These are phyloP conservation scores for Rachycentron canadum DNA, from an alignment of 2,797 vertebrate genomes.

Conservation along the genomic window DNA sequence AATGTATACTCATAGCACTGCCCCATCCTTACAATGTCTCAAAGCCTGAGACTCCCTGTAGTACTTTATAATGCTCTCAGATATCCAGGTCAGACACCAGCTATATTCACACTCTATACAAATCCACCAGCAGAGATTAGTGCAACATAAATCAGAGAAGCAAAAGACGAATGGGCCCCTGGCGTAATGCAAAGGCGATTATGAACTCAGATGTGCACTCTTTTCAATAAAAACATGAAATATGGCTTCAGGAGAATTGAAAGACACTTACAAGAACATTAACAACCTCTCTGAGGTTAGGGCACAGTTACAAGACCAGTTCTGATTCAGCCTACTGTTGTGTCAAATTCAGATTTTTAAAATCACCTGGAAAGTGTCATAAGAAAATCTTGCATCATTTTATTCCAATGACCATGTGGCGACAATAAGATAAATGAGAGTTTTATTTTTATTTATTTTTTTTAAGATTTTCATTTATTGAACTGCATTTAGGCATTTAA, in stretches of 20 bases:
- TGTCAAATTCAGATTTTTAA: constrained; percentile 41
- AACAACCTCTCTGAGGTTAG: constrained; percentile 61
- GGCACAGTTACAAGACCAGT: constrained; percentile 26
- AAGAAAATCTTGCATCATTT: constrained; percentile 25
- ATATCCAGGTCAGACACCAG: constrained; percentile 77
- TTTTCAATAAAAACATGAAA: constrained; percentile 83
- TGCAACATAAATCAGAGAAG: constrained; percentile 80
- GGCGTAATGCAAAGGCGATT: constrained; percentile 81
- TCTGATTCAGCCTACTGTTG: constrained; percentile 30
- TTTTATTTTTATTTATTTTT: no score
- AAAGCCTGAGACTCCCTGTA: constrained; percentile 63
- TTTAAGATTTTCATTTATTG: neutral
- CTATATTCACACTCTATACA: constrained; percentile 54
- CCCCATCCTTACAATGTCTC: constrained; percentile 60
- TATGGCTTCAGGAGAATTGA: constrained; percentile 72
- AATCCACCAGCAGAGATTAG: constrained; percentile 76
- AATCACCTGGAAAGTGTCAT: neutral
- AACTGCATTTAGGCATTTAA: neutral
- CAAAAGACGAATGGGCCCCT: constrained; percentile 74
- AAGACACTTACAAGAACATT: constrained; percentile 76
- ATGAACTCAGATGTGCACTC: constrained; percentile 82
- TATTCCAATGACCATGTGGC: constrained; percentile 3
- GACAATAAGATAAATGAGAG: neutral
- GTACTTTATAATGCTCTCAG: constrained; percentile 68
- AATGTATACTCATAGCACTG: constrained; percentile 63